phyloP scores from a whole-genome alignment of 2,888 invertebrate genomes.

The Rosalia funebris region DNA sequence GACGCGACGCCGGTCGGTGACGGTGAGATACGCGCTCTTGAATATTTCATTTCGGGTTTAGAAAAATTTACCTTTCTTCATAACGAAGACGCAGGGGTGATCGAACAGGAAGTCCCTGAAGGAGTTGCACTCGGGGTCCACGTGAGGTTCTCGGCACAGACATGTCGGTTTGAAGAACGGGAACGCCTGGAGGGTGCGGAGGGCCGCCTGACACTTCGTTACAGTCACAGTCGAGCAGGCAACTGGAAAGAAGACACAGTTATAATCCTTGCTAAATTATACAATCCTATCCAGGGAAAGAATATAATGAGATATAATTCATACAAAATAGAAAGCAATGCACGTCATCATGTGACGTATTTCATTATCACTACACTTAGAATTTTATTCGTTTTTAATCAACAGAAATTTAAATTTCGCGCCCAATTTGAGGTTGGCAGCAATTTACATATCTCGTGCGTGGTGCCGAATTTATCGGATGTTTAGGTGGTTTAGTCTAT shows the following conservation, averaged over 20 bases:
- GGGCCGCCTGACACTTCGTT: conserved; percentile 91
- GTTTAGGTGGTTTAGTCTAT: too few relatives aligned
- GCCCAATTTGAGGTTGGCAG: too few relatives aligned
- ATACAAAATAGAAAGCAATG: too few relatives aligned
- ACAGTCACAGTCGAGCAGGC: conserved; percentile 93
- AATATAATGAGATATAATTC: too few relatives aligned
- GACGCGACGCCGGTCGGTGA: not conserved
- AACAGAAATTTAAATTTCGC: too few relatives aligned
- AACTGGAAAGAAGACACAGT: conserved; percentile 71
- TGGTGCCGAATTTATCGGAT: too few relatives aligned
- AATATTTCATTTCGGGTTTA: conserved; percentile 13
- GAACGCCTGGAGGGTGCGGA: conserved; percentile 88
- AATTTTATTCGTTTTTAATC: too few relatives aligned
- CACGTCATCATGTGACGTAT: too few relatives aligned
- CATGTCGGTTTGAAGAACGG: conserved; percentile 94
- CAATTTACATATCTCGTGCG: too few relatives aligned
- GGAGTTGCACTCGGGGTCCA: conserved; percentile 92
- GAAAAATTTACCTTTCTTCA: conserved; percentile 82
- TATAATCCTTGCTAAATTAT: too few relatives aligned
- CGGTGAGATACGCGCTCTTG: not conserved
- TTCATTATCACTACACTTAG: too few relatives aligned
- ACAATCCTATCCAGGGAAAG: too few relatives aligned
- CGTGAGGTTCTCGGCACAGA: conserved; percentile 88
- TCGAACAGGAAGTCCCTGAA: conserved; percentile 93
- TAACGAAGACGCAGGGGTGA: conserved; percentile 91